phyloP scores from a whole-genome alignment of 2,113 vertebrate species.

The Mustela lutreola region DNA sequence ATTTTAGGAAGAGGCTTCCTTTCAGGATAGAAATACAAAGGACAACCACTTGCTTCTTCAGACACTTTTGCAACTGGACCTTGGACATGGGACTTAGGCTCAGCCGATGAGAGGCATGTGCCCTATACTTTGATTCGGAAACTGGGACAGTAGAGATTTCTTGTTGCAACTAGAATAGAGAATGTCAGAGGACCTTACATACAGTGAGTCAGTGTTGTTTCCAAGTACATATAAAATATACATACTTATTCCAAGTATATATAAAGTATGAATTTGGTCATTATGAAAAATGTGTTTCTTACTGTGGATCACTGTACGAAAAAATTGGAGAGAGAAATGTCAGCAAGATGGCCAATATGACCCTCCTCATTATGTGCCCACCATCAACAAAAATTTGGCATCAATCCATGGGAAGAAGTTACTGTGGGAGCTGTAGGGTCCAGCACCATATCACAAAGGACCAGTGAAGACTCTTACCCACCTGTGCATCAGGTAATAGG shows the following conservation, averaged over 20 bases:
- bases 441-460: neutral
- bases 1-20: neutral
- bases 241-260: slow-evolving; percentile 7
- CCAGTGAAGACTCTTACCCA: neutral
- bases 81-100: neutral
- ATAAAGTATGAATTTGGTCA: slow-evolving; percentile 29
- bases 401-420: neutral
- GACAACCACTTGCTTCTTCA: neutral
- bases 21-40: neutral
- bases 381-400: neutral
- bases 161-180: neutral
- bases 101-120: neutral
- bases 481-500: neutral
- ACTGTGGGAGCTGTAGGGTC: neutral
- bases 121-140: neutral
- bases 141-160: neutral
- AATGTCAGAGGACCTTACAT: neutral
- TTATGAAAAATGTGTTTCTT: slow-evolving; percentile 59
- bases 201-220: slow-evolving; percentile 19
- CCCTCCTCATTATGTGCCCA: neutral
- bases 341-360: neutral
- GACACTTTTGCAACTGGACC: neutral
- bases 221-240: neutral
- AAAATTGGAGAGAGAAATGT: neutral
- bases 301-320: neutral